Evolutionary conservation across 2,797 vertebrate species (phyloP), one percentile per base, ranked within the genome.

Genomic region (Balearica regulorum): DNA sequence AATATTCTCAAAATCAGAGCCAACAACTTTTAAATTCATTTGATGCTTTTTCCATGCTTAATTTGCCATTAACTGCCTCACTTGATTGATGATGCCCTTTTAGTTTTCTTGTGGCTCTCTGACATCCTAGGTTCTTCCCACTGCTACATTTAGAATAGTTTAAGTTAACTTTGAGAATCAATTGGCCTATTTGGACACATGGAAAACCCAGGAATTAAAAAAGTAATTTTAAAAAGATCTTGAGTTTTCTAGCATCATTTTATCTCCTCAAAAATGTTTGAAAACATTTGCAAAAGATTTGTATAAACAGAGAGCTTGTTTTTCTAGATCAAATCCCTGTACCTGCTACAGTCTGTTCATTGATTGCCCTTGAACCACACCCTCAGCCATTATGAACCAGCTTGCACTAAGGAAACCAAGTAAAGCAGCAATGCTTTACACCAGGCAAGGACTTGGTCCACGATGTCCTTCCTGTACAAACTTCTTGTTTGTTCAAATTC

Each of bases 21-120:
- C 69, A 91, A 64, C 1, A 11, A 46, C 53, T 85, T 82, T 44
- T 60, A 77, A 83, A 92, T 65, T 62, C 20, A 92, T 89, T 85
- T 90, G 57, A 46, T 87, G 53, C 19, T 89, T 96, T 92, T 93
- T 87, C 91, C 80, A 26, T 87, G 79, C 92, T 92, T 89, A 71
- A 84, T 89, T 96, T 86, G 58, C 69, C 81, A 72, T 91, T 77
- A 95, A 44, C 70, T 76, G 64, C 28, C 65, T 94, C 41, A 18
- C 33, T 78, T 78, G 65, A 75, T 48, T 73, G 57, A 89, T 49
- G n/a, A 24, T 58, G 62, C 13, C n/a, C 57, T 65, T 87, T 70
- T 61, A 83, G 43, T 65, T 77, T 54, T 51, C 60, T 62, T 31
- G 16, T 28, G 33, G 49, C 12, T 83, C 61, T 82, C 39, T 89